Evolutionary conservation across 2,888 invertebrate genomes (phyloP), one percentile per base, ranked within the genome.

Genomic region (Ochropleura plecta): DNA sequence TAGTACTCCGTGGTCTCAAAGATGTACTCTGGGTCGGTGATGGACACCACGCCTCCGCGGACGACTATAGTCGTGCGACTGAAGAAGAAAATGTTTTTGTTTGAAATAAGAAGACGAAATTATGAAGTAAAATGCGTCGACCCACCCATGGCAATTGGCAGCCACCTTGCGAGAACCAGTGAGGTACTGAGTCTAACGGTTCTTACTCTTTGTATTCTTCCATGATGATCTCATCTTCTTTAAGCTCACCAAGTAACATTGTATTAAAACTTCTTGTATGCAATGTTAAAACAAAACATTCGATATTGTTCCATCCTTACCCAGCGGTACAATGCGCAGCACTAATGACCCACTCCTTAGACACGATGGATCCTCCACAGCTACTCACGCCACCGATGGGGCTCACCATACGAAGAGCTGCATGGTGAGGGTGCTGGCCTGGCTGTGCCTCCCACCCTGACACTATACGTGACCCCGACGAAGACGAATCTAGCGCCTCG

Each of bases 281-380:
- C n/a, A 20, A 44, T 20, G 7, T n/a, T 20, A 44, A 14, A 60
- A 12, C 7, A 12, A 7, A 62, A 8, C 7, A 20, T 62, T 46
- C n/a, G 1, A 62, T 10, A 18, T 49, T 14, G 9, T 59, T 44
- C 0, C 9, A 0, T 51, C 5, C 92, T 89, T 68, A 95, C 96
- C 81, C 80, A n/a, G 94, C 94, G 49, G 95, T 94, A 80, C 96
- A 96, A 79, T 96, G 95, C 0, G 95, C 96, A 0, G 95, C 94
- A 0, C 93, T 90, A 67, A 95, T 66, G 40, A 94, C 88, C 96
- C 96, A 96, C n/a, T 90, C 76, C 10, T 86, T 84, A 62, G 92
- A 90, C 9, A 95, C 90, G 66, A 95, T 80, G 81, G 94, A 94
- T 44, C 93, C 95, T 0, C 96, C 95, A 82, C 96, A 95, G 48